Conservation (phyloP, 1,140 invertebrate species). For the Phocides pigmalion region DNA sequence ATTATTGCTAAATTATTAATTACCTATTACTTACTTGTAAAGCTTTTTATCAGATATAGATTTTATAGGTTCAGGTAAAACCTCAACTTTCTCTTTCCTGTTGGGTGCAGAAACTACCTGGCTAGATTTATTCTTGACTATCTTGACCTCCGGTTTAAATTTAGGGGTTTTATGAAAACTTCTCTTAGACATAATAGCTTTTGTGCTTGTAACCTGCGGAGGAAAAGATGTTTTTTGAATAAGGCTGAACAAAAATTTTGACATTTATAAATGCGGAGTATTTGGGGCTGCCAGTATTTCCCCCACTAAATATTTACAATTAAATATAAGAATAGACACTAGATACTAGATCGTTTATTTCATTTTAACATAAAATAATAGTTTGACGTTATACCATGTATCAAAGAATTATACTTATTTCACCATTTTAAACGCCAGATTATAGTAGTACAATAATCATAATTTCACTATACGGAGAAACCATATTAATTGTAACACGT, state of each 20-base stretch:
- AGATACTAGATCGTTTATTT: too few relatives aligned
- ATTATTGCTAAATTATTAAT: too few relatives aligned
- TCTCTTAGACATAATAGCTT: constrained; percentile 70
- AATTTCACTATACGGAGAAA: too few relatives aligned
- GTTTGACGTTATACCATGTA: too few relatives aligned
- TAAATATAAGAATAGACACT: too few relatives aligned
- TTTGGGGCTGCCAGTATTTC: constrained; percentile 7
- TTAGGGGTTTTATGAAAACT: constrained; percentile 64
- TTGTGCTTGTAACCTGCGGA: constrained; percentile 49
- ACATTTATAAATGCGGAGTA: constrained; percentile 59
- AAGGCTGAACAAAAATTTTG: constrained; percentile 72
- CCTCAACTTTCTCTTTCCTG: constrained; percentile 68
- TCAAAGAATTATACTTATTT: too few relatives aligned
- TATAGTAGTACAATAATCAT: too few relatives aligned
- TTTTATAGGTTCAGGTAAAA: constrained; percentile 71
- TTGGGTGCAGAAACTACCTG: constrained; percentile 38
- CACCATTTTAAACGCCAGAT: too few relatives aligned
- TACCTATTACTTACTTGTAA: constrained; percentile 73
- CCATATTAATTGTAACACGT: too few relatives aligned
- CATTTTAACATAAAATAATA: too few relatives aligned
- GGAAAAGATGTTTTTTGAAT: constrained; percentile 72
- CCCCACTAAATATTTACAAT: not conserved
- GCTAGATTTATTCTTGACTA: constrained; percentile 47
- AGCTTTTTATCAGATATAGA: constrained; percentile 77
- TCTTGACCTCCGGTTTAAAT: constrained; percentile 72